phyloP scores from a whole-genome alignment of 2,113 vertebrate species.

The Geococcyx californianus region DNA sequence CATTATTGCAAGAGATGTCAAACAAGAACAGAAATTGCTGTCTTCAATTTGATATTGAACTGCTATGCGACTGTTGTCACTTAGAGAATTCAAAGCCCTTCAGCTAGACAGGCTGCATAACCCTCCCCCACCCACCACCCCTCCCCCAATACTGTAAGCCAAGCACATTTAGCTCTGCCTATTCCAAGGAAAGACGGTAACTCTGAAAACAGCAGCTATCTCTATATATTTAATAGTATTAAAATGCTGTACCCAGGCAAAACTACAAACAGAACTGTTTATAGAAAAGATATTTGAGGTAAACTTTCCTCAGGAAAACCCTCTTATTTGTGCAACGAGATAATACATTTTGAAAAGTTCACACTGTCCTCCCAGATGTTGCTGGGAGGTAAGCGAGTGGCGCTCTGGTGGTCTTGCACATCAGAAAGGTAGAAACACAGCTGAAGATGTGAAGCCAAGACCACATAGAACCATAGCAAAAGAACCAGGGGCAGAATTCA shows the following conservation, averaged over 20 bases:
- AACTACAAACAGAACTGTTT: not conserved
- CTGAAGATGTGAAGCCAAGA: not conserved
- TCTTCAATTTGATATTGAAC: not conserved
- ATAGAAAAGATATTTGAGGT: not conserved
- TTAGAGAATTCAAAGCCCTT: not conserved
- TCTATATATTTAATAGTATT: not conserved
- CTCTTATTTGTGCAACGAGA: not conserved
- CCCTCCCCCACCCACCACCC: not conserved
- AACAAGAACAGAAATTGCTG: not conserved
- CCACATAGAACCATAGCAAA: not conserved
- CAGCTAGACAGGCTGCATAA: not conserved
- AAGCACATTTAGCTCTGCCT: fast-evolving
- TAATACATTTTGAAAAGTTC: not conserved
- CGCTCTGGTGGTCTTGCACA: not conserved
- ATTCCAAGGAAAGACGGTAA: not conserved
- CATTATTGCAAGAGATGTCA: not conserved
- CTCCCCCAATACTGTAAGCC: not conserved
- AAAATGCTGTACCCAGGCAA: not conserved
- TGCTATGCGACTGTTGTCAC: not conserved
- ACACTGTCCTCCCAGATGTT: too few relatives aligned
- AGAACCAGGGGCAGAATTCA: not conserved
- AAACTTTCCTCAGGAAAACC: not conserved
- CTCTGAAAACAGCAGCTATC: not conserved
- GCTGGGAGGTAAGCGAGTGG: not conserved
- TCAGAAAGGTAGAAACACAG: not conserved